Evolutionary conservation across 2,888 invertebrate genomes (phyloP), one percentile per base, ranked within the genome.

Genomic region (Lepidochrysops patricia): DNA sequence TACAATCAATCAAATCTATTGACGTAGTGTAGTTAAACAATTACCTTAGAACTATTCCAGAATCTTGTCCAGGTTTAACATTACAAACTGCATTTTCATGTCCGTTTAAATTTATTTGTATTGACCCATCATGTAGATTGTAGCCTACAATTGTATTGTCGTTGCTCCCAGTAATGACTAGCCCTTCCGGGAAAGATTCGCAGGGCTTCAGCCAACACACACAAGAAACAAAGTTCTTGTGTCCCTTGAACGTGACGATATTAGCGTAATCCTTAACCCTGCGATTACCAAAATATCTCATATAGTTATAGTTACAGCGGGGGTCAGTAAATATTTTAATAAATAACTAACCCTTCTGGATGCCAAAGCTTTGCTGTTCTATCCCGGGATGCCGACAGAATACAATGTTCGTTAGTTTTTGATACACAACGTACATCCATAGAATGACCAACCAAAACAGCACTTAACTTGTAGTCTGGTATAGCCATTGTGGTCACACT

Each of bases 361-460:
- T 92, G 93, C 98, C 98, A 98, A 37, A 96, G 85, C 83, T 95
- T 95, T 1, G 95, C 94, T 13, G 96, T 96, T 79, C 93, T 93
- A 82, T 98, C 98, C 70, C 98, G 91, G 3, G 98, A 98, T 25
- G 95, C 95, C 4, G 97, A 97, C 49, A 97, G 86, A 71, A 98
- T 93, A 65, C 92, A 92, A 72, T 93, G 94, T 67, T 94, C 93
- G 63, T 90, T 84, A 4, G 90, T 85, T 9, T 89, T 90, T 58
- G 91, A 91, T 19, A 98, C 91, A 60, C 94, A 92, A 69, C 98
- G 91, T 19, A 98, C 97, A 79, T 98, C 98, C 76, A 94, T 90
- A 50, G 94, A 93, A 82, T 98, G 98, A 0, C 96, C 96, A 67
- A 87, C 83, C 58, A 97, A 84, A 67, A 93, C 91, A 73, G 94